A percentile compares a stretch with the other conserved stretches of the same genome.
Conservation (phyloP, 2,113 vertebrate species). For the Lagopus leucura region DNA sequence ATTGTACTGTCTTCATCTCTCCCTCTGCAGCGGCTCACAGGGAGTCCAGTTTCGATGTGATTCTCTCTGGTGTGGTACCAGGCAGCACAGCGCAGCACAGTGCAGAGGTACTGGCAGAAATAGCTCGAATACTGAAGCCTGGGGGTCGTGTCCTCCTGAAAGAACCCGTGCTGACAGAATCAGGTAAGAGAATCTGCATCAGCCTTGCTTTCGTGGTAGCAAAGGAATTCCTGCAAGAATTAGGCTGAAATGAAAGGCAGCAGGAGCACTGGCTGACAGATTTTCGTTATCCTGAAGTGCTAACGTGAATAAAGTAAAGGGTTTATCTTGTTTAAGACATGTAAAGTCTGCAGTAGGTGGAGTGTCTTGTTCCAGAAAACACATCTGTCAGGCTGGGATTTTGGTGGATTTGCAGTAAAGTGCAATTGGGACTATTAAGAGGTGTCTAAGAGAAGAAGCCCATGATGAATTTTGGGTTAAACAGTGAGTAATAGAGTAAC, state of each 20-base stretch:
- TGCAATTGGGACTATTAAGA: neutral
- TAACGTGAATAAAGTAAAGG: too few relatives aligned
- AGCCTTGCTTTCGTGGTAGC: neutral
- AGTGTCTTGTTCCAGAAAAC: neutral
- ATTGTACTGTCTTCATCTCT: neutral
- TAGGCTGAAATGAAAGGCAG: neutral
- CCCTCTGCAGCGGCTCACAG: constrained; percentile 82
- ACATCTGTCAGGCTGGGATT: neutral
- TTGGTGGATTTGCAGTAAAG: neutral
- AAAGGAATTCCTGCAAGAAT: neutral
- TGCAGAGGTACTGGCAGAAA: constrained; percentile 84
- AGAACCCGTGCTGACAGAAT: constrained; percentile 80
- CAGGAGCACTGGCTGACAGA: neutral
- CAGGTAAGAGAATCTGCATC: constrained; percentile 65
- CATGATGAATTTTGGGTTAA: neutral
- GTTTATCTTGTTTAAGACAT: too few relatives aligned
- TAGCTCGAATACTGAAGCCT: constrained; percentile 89
- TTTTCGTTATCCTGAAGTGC: too few relatives aligned
- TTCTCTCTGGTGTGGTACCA: constrained; percentile 84
- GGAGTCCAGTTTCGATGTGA: constrained; percentile 85
- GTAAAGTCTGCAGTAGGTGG: neutral
- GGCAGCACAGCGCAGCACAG: constrained; percentile 82
- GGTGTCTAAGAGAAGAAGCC: neutral
- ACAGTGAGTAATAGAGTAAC: neutral
- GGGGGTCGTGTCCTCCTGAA: constrained; percentile 87